Evolutionary conservation across 1,140 invertebrate genomes (phyloP).

Genomic region (Lethrus apterus): DNA sequence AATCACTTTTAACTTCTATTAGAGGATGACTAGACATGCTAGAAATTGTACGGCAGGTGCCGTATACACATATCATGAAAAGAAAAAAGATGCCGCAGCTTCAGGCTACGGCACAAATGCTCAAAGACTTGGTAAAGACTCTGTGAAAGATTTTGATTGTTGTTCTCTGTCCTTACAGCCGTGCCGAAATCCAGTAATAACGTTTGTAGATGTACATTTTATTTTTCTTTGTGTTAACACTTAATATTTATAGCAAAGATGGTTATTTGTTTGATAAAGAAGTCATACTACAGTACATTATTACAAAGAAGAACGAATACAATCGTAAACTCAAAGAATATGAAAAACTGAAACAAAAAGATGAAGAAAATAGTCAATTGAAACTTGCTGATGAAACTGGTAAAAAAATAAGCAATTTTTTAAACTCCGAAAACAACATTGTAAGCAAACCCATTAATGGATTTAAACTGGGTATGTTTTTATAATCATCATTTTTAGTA

Average conservation of each 20-base stretch:
- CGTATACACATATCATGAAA: slow-evolving; percentile 98
- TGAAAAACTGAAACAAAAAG: slow-evolving; percentile 77
- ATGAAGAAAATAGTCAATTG: slow-evolving; percentile 56
- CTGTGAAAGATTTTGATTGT: slow-evolving; percentile 96
- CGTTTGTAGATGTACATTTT: slow-evolving; percentile 47
- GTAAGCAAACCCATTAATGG: slow-evolving; percentile 45
- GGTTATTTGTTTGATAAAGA: slow-evolving; percentile 97
- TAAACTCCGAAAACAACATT: slow-evolving; percentile 70
- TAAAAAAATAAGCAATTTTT: slow-evolving; percentile 65
- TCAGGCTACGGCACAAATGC: slow-evolving; percentile 86
- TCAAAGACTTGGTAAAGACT: slow-evolving; percentile 89
- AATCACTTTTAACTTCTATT: too few species aligned
- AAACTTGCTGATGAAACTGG: slow-evolving; percentile 61
- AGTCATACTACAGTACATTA: slow-evolving; percentile 91
- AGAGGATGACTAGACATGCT: slow-evolving; percentile 85
- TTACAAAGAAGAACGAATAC: slow-evolving; percentile 92
- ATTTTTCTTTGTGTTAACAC: slow-evolving; percentile 1
- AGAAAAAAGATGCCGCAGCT: slow-evolving; percentile 88
- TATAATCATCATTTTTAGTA: too few species aligned
- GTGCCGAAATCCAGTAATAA: slow-evolving; percentile 81
- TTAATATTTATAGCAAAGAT: slow-evolving; percentile 59
- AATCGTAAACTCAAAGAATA: slow-evolving; percentile 86
- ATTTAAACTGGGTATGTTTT: slow-evolving; percentile 44
- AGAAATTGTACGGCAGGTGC: slow-evolving; percentile 97
- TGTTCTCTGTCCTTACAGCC: slow-evolving; percentile 96